Evolutionary conservation across 2,888 invertebrate genomes (phyloP), one percentile per base, ranked within the genome.

Genomic region (Resseliella maxima): DNA sequence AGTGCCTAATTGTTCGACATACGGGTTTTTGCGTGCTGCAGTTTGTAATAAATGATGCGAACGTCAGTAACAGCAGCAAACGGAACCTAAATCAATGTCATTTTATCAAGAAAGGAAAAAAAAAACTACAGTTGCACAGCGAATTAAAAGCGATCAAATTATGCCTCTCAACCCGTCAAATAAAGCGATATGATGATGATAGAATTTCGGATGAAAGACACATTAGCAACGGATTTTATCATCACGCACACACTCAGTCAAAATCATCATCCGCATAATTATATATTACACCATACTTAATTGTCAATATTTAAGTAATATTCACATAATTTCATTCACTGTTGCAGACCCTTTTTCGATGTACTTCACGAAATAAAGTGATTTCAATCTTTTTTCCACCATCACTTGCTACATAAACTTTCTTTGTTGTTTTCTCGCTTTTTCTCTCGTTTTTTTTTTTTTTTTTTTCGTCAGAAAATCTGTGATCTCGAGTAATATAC

Each of bases 301-400:
- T 72, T 72, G 72, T 72, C 72, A 72, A 72, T 72, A 72, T 72
- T 72, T 31, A 72, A 72, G 31, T 21, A 72, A 72, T 72, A 72
- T 72, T 72, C 72, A 72, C 72, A 72, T 72, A n/a, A n/a, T 72
- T 15, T 72, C 72, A 31, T 18, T 50, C 2, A 15, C 18, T 50
- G 41, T 12, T 72, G 31, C 31, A n/a, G 35, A 31, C 72, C 24
- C 24, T 72, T 72, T 18, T 31, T 72, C 72, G 18, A 31, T 21
- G 50, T 50, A 24, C 59, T 59, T 27, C 24, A 12, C 59, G 59
- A 59, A 59, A 59, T 24, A 59, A n/a, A n/a, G n/a, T n/a, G n/a
- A n/a, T n/a, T n/a, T n/a, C n/a, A n/a, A n/a, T n/a, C n/a, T n/a
- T n/a, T n/a, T n/a, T n/a, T n/a, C n/a, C n/a, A 50, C 46, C 8